Percentiles rank a stretch among this genome's conserved stretches.
These are phyloP conservation scores for Muricea muricata DNA, from an alignment of 92 coral and sea anemone genomes.

Conservation along the genomic window DNA sequence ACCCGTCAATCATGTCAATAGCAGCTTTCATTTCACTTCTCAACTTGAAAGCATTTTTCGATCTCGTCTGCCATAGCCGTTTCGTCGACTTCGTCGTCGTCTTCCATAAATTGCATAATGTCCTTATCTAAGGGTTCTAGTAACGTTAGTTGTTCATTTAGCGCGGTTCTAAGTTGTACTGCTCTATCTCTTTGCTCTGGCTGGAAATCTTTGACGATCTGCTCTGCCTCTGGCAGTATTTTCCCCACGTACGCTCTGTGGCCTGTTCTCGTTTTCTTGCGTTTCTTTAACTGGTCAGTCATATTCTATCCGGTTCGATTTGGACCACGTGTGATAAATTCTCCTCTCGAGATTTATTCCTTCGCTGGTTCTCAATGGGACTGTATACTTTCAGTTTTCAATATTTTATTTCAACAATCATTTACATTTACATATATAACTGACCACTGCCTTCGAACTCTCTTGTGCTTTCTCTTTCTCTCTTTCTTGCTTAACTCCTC, in stretches of 20 bases:
- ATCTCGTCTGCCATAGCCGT: too few species aligned
- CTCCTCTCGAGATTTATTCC: not conserved
- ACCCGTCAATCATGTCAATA: too few species aligned
- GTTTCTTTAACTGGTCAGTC: constrained; percentile 23
- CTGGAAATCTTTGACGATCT: not conserved
- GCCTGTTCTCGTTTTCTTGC: constrained; percentile 11
- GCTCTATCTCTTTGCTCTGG: not conserved
- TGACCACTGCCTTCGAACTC: not conserved
- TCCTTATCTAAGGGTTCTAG: constrained; percentile 23
- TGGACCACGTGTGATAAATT: constrained; percentile 48
- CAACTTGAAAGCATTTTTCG: too few species aligned
- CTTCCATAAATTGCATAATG: constrained; percentile 8
- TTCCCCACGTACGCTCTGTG: not conserved
- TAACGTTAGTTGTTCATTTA: not conserved
- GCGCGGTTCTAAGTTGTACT: not conserved
- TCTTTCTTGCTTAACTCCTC: too few species aligned
- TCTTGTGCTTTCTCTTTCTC: too few species aligned
- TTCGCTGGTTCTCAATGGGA: not conserved
- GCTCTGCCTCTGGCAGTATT: not conserved
- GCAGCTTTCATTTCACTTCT: too few species aligned
- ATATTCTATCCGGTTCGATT: constrained; percentile 53
- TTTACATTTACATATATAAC: too few species aligned
- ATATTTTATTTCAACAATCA: not conserved
- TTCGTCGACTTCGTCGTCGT: not conserved
- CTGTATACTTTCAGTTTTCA: not conserved